A percentile compares a stretch with the other conserved stretches of the same genome.
phyloP scores from a whole-genome alignment of 2,888 invertebrate genomes.

The Drosophila mettleri region DNA sequence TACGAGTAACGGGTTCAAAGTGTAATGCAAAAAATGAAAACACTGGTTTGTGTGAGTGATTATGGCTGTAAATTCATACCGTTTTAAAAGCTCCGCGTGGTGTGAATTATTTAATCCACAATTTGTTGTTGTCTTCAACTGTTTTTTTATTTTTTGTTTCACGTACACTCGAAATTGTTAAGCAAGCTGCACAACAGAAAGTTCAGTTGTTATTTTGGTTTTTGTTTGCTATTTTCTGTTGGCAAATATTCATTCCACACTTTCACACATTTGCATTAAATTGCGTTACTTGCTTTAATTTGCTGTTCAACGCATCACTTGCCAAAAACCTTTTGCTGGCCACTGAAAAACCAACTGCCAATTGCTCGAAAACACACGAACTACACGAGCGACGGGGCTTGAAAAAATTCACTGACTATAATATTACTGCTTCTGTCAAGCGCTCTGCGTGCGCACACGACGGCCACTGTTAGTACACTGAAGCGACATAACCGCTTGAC shows the following conservation, averaged over 20 bases:
- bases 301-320: constrained; percentile 64
- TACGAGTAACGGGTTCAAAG: constrained; percentile 52
- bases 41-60: constrained; percentile 19
- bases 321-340: constrained; percentile 58
- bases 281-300: constrained; percentile 59
- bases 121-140: constrained; percentile 23
- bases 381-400: constrained; percentile 17
- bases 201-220: constrained; percentile 23
- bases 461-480: constrained; percentile 45
- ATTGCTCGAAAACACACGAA: constrained; percentile 40
- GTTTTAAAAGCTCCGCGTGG: constrained; percentile 58
- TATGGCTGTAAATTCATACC: constrained; percentile 57
- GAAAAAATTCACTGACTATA: constrained; percentile 9
- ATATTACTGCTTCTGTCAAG: constrained; percentile 8
- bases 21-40: constrained; percentile 48
- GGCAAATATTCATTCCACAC: constrained; percentile 58
- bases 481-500: constrained; percentile 28
- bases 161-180: constrained; percentile 37
- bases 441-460: constrained; percentile 47
- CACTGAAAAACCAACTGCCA: constrained; percentile 37
- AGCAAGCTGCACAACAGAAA: constrained; percentile 27
- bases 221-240: constrained; percentile 39
- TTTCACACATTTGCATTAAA: constrained; percentile 78
- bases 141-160: constrained; percentile 27
- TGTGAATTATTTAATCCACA: constrained; percentile 40